Evolutionary conservation across 2,888 invertebrate species (phyloP).

Genomic region (Neocrepidodera transversa): DNA sequence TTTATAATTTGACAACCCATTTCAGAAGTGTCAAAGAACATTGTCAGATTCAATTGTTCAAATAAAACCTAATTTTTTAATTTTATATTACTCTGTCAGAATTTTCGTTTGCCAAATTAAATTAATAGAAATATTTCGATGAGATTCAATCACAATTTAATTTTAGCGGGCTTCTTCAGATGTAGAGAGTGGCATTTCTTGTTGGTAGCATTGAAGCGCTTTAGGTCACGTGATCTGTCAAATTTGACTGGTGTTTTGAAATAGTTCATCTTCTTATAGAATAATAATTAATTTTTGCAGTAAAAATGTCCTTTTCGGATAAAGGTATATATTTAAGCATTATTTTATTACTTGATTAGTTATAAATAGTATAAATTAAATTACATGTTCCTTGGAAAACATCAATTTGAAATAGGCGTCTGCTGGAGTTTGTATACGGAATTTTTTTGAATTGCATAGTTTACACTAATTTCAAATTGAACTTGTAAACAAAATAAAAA

Average conservation of each 20-base stretch:
- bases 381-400: not conserved
- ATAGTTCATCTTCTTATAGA: conserved; percentile 48
- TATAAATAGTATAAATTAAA: not conserved
- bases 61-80: conserved; percentile 40
- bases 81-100: too few species aligned
- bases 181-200: conserved; percentile 30
- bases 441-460: conserved; percentile 37
- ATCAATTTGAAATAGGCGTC: conserved; percentile 44
- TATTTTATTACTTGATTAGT: conserved; percentile 7
- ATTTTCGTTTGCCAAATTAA: too few species aligned
- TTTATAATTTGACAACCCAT: conserved; percentile 43
- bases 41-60: conserved; percentile 46
- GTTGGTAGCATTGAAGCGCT: conserved; percentile 40
- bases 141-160: too few species aligned
- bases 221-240: conserved; percentile 51
- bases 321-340: conserved; percentile 45
- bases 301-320: conserved; percentile 48
- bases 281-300: conserved; percentile 37
- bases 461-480: conserved; percentile 9
- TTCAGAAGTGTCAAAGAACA: conserved; percentile 38
- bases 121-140: too few species aligned
- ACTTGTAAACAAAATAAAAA: not conserved
- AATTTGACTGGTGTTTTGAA: conserved; percentile 55
- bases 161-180: conserved; percentile 31
- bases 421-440: conserved; percentile 31